phyloP scores from a whole-genome alignment of 1,140 invertebrate genomes.

The Aphis gossypii region DNA sequence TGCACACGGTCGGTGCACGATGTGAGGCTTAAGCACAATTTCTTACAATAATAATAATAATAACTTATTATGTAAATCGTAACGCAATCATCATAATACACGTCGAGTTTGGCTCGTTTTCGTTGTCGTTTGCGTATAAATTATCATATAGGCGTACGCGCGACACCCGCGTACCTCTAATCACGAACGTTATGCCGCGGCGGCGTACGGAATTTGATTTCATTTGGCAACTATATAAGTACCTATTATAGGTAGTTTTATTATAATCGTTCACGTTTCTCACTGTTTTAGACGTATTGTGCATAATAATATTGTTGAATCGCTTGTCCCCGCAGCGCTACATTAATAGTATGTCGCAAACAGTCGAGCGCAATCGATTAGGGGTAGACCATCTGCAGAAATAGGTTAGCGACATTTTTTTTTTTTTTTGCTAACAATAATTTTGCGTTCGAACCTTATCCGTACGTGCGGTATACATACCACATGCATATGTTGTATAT shows the following conservation, averaged over 20 bases:
- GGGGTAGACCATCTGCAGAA: too few species aligned
- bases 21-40: background rate
- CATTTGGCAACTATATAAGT: background rate
- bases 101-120: background rate
- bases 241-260: background rate
- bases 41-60: background rate
- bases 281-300: background rate
- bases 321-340: too few species aligned
- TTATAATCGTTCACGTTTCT: background rate
- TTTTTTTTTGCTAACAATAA: too few species aligned
- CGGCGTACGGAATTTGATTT: background rate
- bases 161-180: background rate
- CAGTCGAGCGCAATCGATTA: too few species aligned
- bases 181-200: background rate
- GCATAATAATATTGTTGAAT: too few species aligned
- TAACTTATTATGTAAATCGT: background rate
- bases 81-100: background rate
- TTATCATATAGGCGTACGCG: background rate
- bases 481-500: too few species aligned
- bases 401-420: too few species aligned
- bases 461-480: too few species aligned
- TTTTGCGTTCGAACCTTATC: too few species aligned
- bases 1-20: background rate
- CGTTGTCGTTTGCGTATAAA: background rate
- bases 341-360: too few species aligned